Evolutionary conservation across 2,113 vertebrate species (phyloP).

Genomic region (Lepus americanus): DNA sequence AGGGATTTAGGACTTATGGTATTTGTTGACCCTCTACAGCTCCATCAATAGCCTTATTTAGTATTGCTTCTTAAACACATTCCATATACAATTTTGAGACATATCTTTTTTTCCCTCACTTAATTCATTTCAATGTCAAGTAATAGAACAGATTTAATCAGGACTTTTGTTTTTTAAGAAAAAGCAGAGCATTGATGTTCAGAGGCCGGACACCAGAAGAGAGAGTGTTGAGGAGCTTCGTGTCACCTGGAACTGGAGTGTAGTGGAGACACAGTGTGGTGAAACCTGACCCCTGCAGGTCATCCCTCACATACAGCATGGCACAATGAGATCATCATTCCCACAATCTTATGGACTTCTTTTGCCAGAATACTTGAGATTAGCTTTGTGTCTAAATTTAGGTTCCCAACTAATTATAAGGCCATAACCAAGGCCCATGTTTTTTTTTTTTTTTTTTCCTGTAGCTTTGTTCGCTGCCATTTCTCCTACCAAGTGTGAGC

Average conservation of each 20-base stretch:
- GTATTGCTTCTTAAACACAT: constrained; percentile 6
- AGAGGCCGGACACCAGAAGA: not conserved
- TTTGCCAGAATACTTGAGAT: not conserved
- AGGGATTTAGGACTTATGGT: not conserved
- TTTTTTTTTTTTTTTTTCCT: not conserved
- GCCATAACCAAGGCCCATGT: not conserved
- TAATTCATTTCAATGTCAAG: constrained; percentile 17
- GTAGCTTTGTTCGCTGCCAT: not conserved
- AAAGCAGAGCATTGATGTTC: not conserved
- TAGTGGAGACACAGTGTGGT: not conserved
- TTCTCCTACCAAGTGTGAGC: not conserved
- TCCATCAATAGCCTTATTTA: not conserved
- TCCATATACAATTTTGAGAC: constrained; percentile 20
- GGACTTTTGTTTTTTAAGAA: constrained; percentile 12
- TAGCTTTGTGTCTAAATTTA: not conserved
- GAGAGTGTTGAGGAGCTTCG: not conserved
- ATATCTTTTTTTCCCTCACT: not conserved
- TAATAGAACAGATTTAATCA: constrained; percentile 1
- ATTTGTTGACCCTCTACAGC: not conserved
- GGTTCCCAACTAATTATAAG: not conserved
- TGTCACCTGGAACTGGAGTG: not conserved
- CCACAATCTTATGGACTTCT: not conserved
- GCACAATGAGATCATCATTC: not conserved
- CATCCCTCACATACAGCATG: not conserved
- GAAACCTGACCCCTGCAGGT: not conserved